A percentile compares a stretch with the other conserved stretches of the same genome.
phyloP scores from a whole-genome alignment of 2,797 vertebrate genomes.

The Etheostoma perlongum region DNA sequence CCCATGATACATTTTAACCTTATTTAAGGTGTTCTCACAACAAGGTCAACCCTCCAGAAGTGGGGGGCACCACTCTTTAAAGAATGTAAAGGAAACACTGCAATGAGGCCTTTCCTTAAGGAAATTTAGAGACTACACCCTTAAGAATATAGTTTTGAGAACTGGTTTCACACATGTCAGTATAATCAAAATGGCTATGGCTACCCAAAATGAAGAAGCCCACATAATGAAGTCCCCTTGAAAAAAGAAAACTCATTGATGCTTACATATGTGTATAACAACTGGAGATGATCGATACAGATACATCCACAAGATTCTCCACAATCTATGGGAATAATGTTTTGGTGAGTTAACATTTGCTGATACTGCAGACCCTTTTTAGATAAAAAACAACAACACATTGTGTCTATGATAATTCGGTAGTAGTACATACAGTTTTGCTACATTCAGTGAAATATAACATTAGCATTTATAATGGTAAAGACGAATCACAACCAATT shows the following conservation, averaged over 20 bases:
- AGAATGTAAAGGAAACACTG: conserved; percentile 48
- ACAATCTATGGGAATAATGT: neutral
- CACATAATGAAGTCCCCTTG: neutral
- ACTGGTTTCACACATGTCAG: conserved; percentile 7
- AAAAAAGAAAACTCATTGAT: neutral
- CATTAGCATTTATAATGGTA: neutral
- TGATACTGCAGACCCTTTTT: neutral
- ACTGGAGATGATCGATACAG: neutral
- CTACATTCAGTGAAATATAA: neutral
- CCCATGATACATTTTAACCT: conserved; percentile 10
- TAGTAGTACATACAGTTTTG: neutral
- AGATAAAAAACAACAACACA: neutral
- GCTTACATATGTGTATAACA: neutral
- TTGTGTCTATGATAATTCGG: neutral
- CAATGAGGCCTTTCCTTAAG: conserved; percentile 36
- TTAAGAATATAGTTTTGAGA: neutral
- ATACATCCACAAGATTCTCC: neutral
- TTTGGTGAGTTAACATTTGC: neutral
- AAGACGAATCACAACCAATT: neutral
- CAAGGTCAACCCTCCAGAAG: conserved; percentile 41
- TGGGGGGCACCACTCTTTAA: conserved; percentile 30
- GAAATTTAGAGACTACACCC: conserved; percentile 4
- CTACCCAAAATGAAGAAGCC: neutral
- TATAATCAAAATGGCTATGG: neutral
- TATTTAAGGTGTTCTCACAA: conserved; percentile 32